Base-by-base conservation (phyloP, 2,797 vertebrate genomes). In the Nannoperca obscura region DNA sequence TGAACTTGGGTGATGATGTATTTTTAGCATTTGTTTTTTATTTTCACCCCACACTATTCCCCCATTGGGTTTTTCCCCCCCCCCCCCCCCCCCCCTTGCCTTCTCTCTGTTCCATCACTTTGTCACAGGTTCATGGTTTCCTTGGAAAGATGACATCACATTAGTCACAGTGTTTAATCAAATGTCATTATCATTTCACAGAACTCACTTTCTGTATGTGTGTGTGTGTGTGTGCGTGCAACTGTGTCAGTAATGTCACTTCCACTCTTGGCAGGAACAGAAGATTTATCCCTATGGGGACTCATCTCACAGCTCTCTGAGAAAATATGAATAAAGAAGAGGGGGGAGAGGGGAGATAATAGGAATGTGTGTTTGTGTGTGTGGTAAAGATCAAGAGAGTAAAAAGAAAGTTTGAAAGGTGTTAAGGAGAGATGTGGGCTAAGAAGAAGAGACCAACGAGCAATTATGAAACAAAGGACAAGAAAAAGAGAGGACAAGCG, bases 111-210 rank as follows among this genome's bases (percentile, higher is more conserved):
- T 72, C 58, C 44, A 36, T 74, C 74, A 84, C 73, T 74, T 71
- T 78, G 84, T 91, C 82, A 90, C 90, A 86, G 85, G 87, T 86
- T 86, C 79, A 71, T 66, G 67, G 78, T 74, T 89, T 86, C 30
- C 50, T 74, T 62, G 63, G 74, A 81, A 87, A 89, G 77, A 89
- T 86, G 85, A 85, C 86, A 88, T 86, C 80, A 73, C 74, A 84
- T 92, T 89, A 86, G 90, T 88, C 87, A 89, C 86, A 74, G 71
- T 67, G 80, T 91, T 91, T 90, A 90, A 92, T 91, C 84, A 90
- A 88, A 93, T 78, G 90, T 83, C 89, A 88, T 88, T 84, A 87
- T 88, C 84, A 81, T 88, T 92, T 92, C 85, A 87, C 87, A 86
- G 68, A 82, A 62, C 55, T 83, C 76, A 53, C 17, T 73, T 49